Evolutionary conservation across 2,113 vertebrate species (phyloP).

Genomic region (Danio rerio): DNA sequence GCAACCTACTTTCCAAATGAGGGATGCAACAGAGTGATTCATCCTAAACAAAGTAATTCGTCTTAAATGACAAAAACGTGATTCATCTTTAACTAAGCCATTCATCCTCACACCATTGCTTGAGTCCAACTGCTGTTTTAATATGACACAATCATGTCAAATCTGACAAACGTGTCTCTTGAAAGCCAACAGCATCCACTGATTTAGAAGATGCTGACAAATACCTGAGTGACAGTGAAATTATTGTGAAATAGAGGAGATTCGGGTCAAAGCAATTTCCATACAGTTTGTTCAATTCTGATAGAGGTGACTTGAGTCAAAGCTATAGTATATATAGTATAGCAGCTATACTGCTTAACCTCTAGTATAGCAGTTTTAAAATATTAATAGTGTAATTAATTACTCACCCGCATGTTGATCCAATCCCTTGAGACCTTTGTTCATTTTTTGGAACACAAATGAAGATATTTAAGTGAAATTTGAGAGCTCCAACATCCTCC

Average conservation of each 20-base stretch:
- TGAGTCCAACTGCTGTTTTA: not conserved
- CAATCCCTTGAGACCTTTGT: no score
- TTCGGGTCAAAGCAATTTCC: not conserved
- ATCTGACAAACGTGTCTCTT: slow-evolving; percentile 1
- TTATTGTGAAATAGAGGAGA: not conserved
- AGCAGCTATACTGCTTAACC: no score
- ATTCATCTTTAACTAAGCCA: not conserved
- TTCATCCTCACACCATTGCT: not conserved
- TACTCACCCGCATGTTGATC: no score
- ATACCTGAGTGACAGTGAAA: not conserved
- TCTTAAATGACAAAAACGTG: not conserved
- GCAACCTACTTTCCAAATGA: not conserved
- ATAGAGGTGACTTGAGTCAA: not conserved
- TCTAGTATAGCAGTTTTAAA: no score
- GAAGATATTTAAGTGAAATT: no score
- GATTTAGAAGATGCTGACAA: not conserved
- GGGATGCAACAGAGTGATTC: not conserved
- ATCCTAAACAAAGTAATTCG: not conserved
- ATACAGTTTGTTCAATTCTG: not conserved
- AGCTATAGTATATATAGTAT: no score
- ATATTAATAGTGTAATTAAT: no score
- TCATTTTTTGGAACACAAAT: no score
- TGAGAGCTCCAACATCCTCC: no score
- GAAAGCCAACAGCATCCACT: not conserved
- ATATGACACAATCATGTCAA: not conserved